Percentiles rank a stretch among this genome's conserved stretches.
phyloP scores from a whole-genome alignment of 2,113 vertebrate species.

The Zapus hudsonius region DNA sequence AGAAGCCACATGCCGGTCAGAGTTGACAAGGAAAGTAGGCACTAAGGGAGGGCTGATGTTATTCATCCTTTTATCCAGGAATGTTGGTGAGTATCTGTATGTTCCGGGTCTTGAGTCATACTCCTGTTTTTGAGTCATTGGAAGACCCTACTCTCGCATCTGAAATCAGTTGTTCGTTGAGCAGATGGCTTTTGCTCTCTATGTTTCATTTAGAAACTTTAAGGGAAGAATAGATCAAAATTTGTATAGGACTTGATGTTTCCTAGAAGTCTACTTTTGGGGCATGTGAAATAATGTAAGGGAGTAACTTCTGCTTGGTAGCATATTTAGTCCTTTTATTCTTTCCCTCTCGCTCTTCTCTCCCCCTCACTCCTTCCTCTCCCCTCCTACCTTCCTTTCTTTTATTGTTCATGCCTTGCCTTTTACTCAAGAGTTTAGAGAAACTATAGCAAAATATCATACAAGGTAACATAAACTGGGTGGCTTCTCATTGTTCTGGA shows the following conservation, averaged over 20 bases:
- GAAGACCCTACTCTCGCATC: not conserved
- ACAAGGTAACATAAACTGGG: not conserved
- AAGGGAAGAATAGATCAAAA: not conserved
- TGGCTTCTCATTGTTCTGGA: not conserved
- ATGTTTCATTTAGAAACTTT: not conserved
- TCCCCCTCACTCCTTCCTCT: no score
- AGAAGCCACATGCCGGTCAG: constrained; percentile 65
- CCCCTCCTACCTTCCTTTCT: not conserved
- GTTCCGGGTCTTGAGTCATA: not conserved
- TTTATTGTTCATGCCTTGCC: not conserved
- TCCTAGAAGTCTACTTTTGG: constrained; percentile 20
- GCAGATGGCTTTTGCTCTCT: not conserved
- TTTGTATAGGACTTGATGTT: not conserved
- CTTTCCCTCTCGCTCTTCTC: no score
- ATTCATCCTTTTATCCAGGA: constrained; percentile 45
- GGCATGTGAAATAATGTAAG: not conserved
- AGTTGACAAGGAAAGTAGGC: constrained; percentile 63
- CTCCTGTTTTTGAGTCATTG: not conserved
- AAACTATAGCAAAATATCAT: not conserved
- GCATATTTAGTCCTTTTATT: not conserved
- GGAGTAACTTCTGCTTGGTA: not conserved
- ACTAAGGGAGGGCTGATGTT: not conserved
- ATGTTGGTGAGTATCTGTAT: constrained; percentile 19
- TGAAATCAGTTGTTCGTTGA: not conserved
- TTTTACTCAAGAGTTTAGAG: not conserved